Base-by-base conservation (phyloP, 2,888 invertebrate genomes). In the Parapristionchus giblindavisi region DNA sequence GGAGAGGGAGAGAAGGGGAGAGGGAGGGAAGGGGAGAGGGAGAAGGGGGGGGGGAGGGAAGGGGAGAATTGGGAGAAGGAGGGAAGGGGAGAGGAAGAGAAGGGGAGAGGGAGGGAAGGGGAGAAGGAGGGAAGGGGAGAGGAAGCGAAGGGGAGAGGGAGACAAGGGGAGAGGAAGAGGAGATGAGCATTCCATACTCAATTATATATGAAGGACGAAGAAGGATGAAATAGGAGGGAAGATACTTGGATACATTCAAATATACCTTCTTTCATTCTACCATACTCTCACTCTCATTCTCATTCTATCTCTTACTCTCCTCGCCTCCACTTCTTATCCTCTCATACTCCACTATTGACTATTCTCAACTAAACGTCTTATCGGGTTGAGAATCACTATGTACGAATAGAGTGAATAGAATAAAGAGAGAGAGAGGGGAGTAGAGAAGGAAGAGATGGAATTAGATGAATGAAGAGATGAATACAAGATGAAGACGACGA, bases 91-190 rank as follows among this genome's bases (percentile, higher is more conserved):
- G 68, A 29, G 51, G 32, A 43, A 43, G 29, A 43, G 43, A 24
- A 21, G 51, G 32, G 27, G 54, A 56, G 54, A 54, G 21, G 21
- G 32, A 11, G 34, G 36, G 27, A 34, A 27, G 24, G 34, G 48
- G 51, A 24, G 29, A 51, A 1, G 29, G 29, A n/a, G 48, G 52
- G 29, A 27, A 27, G 24, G 27, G n/a, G 2, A 48, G 14, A n/a
- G 48, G 48, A 29, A 43, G 29, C 4, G 70, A 51, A 32, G 29
- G 14, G 52, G 51, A 51, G 6, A 0, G 17, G 58, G n/a, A n/a
- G 1, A 17, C 8, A 70, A 34, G 14, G 51, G 48, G 51, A 71
- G 24, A 40, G 70, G 61, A 38, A 72, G 71, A 56, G 24, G 56
- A 56, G n/a, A n/a, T n/a, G n/a, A n/a, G n/a, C n/a, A n/a, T n/a